A percentile compares a stretch with the other conserved stretches of the same genome.
Evolutionary conservation across 2,797 vertebrate genomes (phyloP).

Genomic region (Xenops minutus): DNA sequence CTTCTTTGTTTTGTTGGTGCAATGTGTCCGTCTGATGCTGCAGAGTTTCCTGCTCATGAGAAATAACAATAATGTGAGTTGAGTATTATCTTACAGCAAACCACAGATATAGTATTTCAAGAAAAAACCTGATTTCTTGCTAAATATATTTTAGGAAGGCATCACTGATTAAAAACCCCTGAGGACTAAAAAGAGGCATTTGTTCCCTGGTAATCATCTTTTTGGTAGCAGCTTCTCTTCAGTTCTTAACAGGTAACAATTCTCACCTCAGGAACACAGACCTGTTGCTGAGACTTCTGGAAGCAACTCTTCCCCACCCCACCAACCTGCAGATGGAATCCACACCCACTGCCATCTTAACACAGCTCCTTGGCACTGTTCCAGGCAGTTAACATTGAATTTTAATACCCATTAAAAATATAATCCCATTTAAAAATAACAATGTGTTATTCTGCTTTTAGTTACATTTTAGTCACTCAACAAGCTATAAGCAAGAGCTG

Average conservation of each 20-base stretch:
- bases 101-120: not conserved
- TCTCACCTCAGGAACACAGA: not conserved
- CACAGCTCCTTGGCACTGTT: not conserved
- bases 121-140: not conserved
- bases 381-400: not conserved
- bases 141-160: not conserved
- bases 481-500: not conserved
- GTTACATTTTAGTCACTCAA: not conserved
- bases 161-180: not conserved
- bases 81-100: not conserved
- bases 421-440: not conserved
- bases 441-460: not conserved
- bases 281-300: not conserved
- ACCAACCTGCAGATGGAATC: not conserved
- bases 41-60: constrained; percentile 81
- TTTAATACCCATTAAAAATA: not conserved
- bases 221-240: not conserved
- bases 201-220: not conserved
- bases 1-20: constrained; percentile 82
- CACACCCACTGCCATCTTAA: not conserved
- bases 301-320: not conserved
- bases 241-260: not conserved
- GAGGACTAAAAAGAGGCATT: not conserved
- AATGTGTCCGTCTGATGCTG: constrained; percentile 79
- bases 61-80: not conserved